Conservation (phyloP, 2,888 invertebrate species). For the Phyto melanocephala region DNA sequence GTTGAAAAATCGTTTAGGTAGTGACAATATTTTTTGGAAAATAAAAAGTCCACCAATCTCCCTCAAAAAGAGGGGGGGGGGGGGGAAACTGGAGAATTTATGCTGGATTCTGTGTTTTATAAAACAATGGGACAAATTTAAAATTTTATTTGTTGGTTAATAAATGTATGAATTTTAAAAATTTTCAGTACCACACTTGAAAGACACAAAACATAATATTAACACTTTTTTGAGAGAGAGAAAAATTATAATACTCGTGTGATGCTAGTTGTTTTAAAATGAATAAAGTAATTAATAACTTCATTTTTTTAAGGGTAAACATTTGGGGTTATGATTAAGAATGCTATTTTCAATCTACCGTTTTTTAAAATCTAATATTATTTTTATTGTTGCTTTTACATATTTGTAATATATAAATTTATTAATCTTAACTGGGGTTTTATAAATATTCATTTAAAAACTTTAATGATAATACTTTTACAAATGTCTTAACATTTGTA, state of each 20-base stretch:
- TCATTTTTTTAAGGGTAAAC: background rate
- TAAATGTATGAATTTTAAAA: too few relatives aligned
- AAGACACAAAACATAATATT: background rate
- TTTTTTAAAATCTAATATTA: conserved; percentile 23
- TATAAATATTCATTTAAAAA: conserved; percentile 35
- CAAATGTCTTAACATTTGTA: conserved; percentile 24
- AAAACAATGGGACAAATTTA: too few relatives aligned
- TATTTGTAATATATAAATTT: conserved; percentile 20
- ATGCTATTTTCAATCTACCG: conserved; percentile 22
- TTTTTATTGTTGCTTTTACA: conserved; percentile 1
- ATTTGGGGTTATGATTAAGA: background rate
- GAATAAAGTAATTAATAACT: background rate
- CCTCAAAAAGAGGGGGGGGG: too few relatives aligned
- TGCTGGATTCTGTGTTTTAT: too few relatives aligned
- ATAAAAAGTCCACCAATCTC: too few relatives aligned
- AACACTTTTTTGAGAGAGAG: background rate
- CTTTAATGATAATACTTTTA: conserved; percentile 2
- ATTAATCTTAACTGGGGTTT: conserved; percentile 56
- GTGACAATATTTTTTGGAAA: too few relatives aligned
- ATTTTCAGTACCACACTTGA: too few relatives aligned
- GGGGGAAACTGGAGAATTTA: too few relatives aligned
- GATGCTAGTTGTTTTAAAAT: conserved; percentile 36
- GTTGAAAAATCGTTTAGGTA: too few relatives aligned
- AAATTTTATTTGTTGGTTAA: too few relatives aligned
- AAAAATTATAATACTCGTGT: conserved; percentile 7